These are phyloP conservation scores for Lepidurus apus DNA, from an alignment of 1,140 invertebrate species.

Conservation along the genomic window DNA sequence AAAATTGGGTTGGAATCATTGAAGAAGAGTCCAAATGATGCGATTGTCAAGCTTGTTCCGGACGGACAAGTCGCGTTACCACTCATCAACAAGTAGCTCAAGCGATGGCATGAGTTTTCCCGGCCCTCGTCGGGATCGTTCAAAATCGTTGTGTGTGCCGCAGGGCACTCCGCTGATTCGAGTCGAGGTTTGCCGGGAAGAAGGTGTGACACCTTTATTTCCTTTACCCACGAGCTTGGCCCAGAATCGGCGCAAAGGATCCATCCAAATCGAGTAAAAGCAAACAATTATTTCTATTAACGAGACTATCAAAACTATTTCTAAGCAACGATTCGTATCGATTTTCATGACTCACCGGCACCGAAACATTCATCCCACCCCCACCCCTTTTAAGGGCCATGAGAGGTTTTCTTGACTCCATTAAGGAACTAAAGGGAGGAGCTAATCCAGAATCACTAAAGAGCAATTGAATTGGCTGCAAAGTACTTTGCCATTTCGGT, in stretches of 20 bases:
- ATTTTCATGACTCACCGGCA: not conserved
- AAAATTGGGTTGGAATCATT: not conserved
- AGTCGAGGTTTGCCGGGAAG: constrained; percentile 34
- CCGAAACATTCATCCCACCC: not conserved
- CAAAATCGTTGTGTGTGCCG: constrained; percentile 41
- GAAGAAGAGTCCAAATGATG: constrained; percentile 20
- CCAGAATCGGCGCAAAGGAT: constrained; percentile 26
- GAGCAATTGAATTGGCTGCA: not conserved
- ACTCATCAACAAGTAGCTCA: constrained; percentile 30
- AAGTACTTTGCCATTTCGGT: constrained; percentile 17
- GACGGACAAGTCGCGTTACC: constrained; percentile 27
- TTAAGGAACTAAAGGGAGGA: not conserved
- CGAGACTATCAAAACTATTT: not conserved
- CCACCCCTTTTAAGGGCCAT: not conserved
- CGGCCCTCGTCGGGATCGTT: constrained; percentile 39
- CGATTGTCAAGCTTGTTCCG: constrained; percentile 33
- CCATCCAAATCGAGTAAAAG: constrained; percentile 27
- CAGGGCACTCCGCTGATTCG: constrained; percentile 38
- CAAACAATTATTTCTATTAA: not conserved
- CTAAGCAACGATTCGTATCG: constrained; percentile 1
- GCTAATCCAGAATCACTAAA: not conserved
- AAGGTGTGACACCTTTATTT: not conserved
- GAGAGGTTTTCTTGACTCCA: not conserved
- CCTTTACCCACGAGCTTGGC: not conserved
- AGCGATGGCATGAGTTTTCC: constrained; percentile 28